Base-by-base conservation (phyloP, 2,797 vertebrate species). In the Enteromius mattozi region DNA sequence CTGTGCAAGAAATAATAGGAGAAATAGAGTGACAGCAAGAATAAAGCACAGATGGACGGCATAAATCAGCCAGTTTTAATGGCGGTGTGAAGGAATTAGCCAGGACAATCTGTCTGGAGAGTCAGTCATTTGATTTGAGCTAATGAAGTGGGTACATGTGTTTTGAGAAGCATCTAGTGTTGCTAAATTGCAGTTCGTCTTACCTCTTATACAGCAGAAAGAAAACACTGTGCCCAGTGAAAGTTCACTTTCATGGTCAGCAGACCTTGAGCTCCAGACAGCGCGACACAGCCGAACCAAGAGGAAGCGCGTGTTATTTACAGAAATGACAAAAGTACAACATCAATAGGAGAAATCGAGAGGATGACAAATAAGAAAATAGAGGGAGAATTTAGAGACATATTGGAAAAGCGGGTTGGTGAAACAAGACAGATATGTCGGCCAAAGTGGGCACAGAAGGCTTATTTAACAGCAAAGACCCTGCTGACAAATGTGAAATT, bases 401-500 rank as follows among this genome's bases (percentile, higher is more conserved):
- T 76, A 56, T 27, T 24, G 33, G 65, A 51, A 35, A 69, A 51
- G 33, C 1, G 3, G 47, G 3, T 54, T 80, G 13, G 9, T 17
- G 68, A 84, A 56, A 35, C 45, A 42, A 33, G 30, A 69, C 76
- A 59, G 42, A 79, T 4, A 68, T 12, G 49, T 61, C 3, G 1
- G n/a, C 47, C 72, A 33, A 69, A 59, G 30, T 59, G 56, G 79
- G 49, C 80, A 63, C 9, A 21, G 19, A 4, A 2, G 47, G 19
- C 75, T 27, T 56, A 63, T 42, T 63, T 66, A 80, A 71, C 30
- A 71, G 71, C 42, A 42, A 65, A 88, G 77, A 77, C 68, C 86
- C 33, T 74, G 61, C 88, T 92, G 92, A 94, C 92, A 90, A 88
- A 93, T 94, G 86, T 88, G 86, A 80, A 72, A 71, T 24, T 86